Evolutionary conservation across 1,140 invertebrate species (phyloP).

Genomic region (Temnothorax nylanderi): DNA sequence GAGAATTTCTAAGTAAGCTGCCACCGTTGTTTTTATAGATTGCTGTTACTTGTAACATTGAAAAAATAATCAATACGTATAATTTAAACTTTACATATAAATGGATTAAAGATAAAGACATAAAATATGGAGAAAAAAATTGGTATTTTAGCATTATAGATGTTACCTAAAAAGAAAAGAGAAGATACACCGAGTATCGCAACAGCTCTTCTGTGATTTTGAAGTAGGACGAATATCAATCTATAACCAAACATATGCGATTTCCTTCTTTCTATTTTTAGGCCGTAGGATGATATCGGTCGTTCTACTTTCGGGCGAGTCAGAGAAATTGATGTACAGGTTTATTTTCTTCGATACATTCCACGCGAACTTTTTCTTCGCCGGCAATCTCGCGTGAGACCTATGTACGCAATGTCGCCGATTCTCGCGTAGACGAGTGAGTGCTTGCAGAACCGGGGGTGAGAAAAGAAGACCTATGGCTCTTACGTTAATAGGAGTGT

Average conservation of each 20-base stretch:
- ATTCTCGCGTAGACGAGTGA: background rate
- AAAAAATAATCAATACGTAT: background rate
- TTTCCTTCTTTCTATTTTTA: constrained; percentile 14
- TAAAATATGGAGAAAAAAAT: background rate
- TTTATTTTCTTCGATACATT: constrained; percentile 33
- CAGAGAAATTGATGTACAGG: constrained; percentile 38
- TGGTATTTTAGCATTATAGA: background rate
- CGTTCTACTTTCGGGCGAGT: constrained; percentile 30
- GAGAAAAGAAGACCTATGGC: background rate
- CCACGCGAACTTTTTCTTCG: background rate
- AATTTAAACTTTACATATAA: background rate
- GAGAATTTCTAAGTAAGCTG: background rate
- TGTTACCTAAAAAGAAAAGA: background rate
- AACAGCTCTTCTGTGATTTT: constrained; percentile 8
- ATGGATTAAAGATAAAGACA: background rate
- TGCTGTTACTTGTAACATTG: background rate
- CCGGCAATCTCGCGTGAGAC: background rate
- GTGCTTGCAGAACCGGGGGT: background rate
- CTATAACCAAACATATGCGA: background rate
- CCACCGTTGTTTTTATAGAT: background rate
- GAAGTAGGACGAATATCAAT: background rate
- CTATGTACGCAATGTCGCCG: constrained; percentile 8
- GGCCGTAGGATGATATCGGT: background rate
- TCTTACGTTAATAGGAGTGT: background rate
- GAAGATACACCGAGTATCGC: background rate